phyloP scores from a whole-genome alignment of 2,113 vertebrate species.

The Oncorhynchus masou region DNA sequence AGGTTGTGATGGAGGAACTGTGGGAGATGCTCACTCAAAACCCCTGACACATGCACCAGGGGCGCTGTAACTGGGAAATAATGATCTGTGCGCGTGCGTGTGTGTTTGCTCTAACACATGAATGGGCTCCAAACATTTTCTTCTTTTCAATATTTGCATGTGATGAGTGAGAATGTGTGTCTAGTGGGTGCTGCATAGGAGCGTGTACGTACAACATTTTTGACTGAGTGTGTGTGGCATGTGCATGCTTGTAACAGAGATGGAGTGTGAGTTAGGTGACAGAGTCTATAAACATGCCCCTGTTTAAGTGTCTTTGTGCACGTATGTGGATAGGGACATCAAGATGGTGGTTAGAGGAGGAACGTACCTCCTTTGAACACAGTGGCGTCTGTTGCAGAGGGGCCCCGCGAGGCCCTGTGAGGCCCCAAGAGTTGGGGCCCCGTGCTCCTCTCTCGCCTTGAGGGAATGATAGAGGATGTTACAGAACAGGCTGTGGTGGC shows the following conservation, averaged over 20 bases:
- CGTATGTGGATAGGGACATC: conserved; percentile 35
- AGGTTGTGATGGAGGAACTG: neutral
- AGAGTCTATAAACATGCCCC: conserved; percentile 46
- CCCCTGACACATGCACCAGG: neutral
- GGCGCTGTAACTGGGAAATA: neutral
- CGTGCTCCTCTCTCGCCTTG: conserved; percentile 31
- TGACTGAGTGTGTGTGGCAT: neutral
- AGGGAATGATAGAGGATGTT: conserved; percentile 19
- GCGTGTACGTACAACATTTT: neutral
- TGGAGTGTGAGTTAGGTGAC: conserved; percentile 21
- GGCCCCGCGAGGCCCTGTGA: conserved; percentile 24
- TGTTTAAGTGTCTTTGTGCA: conserved; percentile 31
- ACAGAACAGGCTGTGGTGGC: conserved; percentile 26
- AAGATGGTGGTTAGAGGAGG: conserved; percentile 36
- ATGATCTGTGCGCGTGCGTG: neutral
- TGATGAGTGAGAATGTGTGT: neutral
- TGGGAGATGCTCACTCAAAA: neutral
- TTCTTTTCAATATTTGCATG: neutral
- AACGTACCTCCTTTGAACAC: conserved; percentile 56
- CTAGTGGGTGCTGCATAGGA: neutral
- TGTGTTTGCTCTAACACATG: neutral
- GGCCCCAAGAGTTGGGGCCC: conserved; percentile 26
- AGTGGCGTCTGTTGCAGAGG: conserved; percentile 33
- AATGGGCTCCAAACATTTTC: no score
- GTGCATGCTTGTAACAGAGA: neutral